A percentile compares a stretch with the other conserved stretches of the same genome.
These are phyloP conservation scores for Crocodylus rhombifer DNA, from an alignment of 2,797 vertebrate genomes.

Conservation along the genomic window DNA sequence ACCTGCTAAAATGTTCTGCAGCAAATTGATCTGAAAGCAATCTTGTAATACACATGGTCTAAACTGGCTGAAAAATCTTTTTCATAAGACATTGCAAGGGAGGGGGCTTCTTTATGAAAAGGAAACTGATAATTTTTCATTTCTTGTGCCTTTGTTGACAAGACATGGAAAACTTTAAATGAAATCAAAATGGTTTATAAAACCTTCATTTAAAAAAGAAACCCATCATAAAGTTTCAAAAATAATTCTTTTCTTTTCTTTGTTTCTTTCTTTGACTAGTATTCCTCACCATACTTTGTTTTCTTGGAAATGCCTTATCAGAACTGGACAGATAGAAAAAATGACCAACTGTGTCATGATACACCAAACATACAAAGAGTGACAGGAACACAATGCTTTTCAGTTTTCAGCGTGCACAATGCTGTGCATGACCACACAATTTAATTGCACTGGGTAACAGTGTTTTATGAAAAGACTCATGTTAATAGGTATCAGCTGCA, in stretches of 20 bases:
- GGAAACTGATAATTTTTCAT: neutral
- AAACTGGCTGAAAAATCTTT: neutral
- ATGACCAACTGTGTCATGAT: neutral
- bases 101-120: neutral
- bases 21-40: neutral
- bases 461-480: conserved; percentile 13
- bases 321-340: neutral
- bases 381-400: neutral
- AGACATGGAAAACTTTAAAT: neutral
- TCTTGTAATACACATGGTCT: neutral
- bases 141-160: neutral
- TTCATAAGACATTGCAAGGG: neutral
- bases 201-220: neutral
- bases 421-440: neutral
- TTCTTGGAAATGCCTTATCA: neutral
- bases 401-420: neutral
- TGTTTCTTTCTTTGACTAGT: neutral
- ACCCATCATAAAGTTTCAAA: no score
- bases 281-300: neutral
- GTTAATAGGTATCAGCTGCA: conserved; percentile 66
- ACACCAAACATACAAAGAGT: neutral
- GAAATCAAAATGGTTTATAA: neutral
- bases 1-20: neutral
- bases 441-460: neutral
- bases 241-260: neutral